Percentiles rank a stretch among this genome's conserved stretches.
These are phyloP conservation scores for Sinodicranocentrus sp. DNA, from an alignment of 2,888 invertebrate genomes.

Conservation along the genomic window DNA sequence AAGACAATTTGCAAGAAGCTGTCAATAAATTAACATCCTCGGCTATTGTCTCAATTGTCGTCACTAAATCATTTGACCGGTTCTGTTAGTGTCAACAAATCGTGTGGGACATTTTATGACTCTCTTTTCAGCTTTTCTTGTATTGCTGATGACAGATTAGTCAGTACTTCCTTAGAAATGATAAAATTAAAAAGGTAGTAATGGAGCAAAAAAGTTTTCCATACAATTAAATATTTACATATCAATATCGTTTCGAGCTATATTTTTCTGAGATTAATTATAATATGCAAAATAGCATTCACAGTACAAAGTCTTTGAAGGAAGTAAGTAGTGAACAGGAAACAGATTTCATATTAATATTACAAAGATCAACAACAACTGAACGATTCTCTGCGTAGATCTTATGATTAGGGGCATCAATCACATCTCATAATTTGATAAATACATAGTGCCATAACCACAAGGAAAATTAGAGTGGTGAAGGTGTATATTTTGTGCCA, in stretches of 20 bases:
- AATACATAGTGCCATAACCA: too few species aligned
- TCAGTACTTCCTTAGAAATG: conserved; percentile 11
- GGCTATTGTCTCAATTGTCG: background rate
- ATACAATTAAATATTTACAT: background rate
- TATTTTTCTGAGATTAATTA: background rate
- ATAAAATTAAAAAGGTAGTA: background rate
- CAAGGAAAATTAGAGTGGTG: too few species aligned
- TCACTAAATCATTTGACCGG: conserved; percentile 11
- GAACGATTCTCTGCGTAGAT: too few species aligned
- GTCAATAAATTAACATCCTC: background rate
- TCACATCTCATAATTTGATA: too few species aligned
- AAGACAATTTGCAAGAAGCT: background rate
- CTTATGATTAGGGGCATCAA: too few species aligned
- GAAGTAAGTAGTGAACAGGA: conserved; percentile 5
- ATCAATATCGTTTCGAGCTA: background rate
- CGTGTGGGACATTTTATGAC: background rate
- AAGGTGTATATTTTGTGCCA: too few species aligned
- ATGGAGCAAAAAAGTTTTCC: background rate
- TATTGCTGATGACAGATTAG: background rate
- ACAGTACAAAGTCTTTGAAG: background rate
- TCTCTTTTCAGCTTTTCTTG: conserved; percentile 7
- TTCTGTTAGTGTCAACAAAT: background rate
- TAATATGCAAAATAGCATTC: background rate
- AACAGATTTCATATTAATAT: background rate
- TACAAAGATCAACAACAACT: too few species aligned